Evolutionary conservation across 2,888 invertebrate genomes (phyloP).

Genomic region (Ceriagrion tenellum): DNA sequence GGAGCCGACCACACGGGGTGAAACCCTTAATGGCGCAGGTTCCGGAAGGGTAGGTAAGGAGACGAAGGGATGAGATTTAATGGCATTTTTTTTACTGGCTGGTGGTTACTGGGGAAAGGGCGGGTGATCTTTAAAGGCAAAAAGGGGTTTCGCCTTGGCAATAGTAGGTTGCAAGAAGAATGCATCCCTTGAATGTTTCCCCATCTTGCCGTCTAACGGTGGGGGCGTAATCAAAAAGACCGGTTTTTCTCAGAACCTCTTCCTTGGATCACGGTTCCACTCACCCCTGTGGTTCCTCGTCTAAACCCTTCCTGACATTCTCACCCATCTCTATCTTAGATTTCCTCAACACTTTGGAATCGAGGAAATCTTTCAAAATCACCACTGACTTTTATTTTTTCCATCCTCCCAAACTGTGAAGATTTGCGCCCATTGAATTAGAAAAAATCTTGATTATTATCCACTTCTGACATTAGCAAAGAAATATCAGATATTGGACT

Average conservation of each 20-base stretch:
- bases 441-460: no score
- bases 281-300: background rate
- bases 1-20: background rate
- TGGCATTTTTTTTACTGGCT: constrained; percentile 8
- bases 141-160: constrained; percentile 38
- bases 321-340: background rate
- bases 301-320: background rate
- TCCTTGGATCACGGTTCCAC: background rate
- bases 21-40: constrained; percentile 19
- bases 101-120: constrained; percentile 44
- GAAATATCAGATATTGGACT: no score
- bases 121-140: constrained; percentile 36
- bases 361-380: background rate
- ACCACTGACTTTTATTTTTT: no score
- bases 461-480: no score
- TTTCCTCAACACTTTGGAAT: background rate
- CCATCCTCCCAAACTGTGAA: no score
- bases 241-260: constrained; percentile 50
- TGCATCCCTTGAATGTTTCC: constrained; percentile 50
- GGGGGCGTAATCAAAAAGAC: constrained; percentile 62
- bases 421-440: no score
- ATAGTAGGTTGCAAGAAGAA: constrained; percentile 57
- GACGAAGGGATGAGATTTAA: constrained; percentile 43
- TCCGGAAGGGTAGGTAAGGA: constrained; percentile 51
- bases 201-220: constrained; percentile 44